These are phyloP conservation scores for Lithobates pipiens DNA, from an alignment of 2,797 vertebrate genomes.

Conservation along the genomic window DNA sequence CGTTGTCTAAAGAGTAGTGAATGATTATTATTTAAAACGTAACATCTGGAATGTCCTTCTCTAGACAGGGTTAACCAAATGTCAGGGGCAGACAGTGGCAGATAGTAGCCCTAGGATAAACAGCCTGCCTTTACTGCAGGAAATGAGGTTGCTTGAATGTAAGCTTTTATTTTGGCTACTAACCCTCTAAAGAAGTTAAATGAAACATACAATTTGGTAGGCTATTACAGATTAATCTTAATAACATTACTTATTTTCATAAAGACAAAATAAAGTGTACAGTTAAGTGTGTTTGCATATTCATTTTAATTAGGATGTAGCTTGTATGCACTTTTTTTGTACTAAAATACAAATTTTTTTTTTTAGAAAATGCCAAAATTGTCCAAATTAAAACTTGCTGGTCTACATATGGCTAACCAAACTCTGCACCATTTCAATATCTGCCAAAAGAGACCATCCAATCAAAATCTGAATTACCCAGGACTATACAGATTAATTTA, in stretches of 20 bases:
- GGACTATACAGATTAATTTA: too few species aligned
- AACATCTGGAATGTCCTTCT: conserved; percentile 89
- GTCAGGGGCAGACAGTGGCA: conserved; percentile 83
- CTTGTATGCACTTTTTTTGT: too few species aligned
- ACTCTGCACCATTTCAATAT: too few species aligned
- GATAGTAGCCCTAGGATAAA: conserved; percentile 86
- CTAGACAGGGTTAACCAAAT: conserved; percentile 87
- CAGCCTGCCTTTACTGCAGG: conserved; percentile 90
- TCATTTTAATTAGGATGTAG: too few species aligned
- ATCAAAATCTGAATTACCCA: too few species aligned
- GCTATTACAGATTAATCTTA: conserved; percentile 54
- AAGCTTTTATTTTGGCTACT: conserved; percentile 89
- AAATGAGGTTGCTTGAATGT: conserved; percentile 88
- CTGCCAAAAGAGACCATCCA: too few species aligned
- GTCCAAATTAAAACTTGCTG: too few species aligned
- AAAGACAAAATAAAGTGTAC: too few species aligned
- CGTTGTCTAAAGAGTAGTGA: not conserved
- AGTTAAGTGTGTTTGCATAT: too few species aligned
- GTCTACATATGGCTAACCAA: too few species aligned
- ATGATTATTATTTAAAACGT: conserved; percentile 71
- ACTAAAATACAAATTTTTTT: too few species aligned
- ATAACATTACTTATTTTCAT: not conserved
- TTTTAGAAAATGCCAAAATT: too few species aligned
- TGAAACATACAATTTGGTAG: conserved; percentile 74
- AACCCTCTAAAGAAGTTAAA: conserved; percentile 82